Evolutionary conservation across 2,113 vertebrate species (phyloP).

Genomic region (Nansenia antarctica): DNA sequence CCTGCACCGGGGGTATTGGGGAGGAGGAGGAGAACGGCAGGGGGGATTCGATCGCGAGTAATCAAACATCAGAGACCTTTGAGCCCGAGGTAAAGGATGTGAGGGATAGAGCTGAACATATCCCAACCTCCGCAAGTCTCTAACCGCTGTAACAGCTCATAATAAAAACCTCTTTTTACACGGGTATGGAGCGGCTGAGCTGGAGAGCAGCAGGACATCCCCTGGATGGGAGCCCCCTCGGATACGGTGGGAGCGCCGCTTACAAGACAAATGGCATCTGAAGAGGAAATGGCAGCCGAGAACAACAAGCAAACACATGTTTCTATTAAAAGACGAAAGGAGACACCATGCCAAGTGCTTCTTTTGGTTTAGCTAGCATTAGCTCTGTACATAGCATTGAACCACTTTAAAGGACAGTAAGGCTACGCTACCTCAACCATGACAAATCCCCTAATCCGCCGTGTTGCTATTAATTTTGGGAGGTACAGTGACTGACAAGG

Average conservation of each 20-base stretch:
- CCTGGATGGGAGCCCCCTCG: no score
- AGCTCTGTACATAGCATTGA: neutral
- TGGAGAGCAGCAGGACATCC: constrained; percentile 8
- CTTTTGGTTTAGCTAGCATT: neutral
- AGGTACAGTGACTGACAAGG: constrained; percentile 23
- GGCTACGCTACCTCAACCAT: neutral
- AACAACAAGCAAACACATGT: constrained; percentile 43
- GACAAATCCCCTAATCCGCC: constrained; percentile 12
- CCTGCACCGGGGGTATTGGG: constrained; percentile 33
- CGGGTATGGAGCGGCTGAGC: neutral
- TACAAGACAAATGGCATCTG: constrained; percentile 32
- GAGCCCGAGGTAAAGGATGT: constrained; percentile 27
- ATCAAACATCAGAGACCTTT: constrained; percentile 39
- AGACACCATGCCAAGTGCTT: constrained; percentile 9
- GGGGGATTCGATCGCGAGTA: neutral
- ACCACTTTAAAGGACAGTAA: neutral
- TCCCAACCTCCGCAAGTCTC: constrained; percentile 23
- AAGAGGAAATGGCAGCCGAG: constrained; percentile 35
- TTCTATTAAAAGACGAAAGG: constrained; percentile 41
- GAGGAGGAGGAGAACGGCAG: constrained; percentile 2
- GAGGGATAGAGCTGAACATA: constrained; percentile 27
- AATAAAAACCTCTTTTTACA: constrained; percentile 12
- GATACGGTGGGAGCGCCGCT: constrained; percentile 5
- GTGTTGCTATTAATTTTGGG: constrained; percentile 18
- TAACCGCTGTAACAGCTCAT: constrained; percentile 42